Conservation (phyloP, 23 tunicate genomes). For the Diplosoma virens region DNA sequence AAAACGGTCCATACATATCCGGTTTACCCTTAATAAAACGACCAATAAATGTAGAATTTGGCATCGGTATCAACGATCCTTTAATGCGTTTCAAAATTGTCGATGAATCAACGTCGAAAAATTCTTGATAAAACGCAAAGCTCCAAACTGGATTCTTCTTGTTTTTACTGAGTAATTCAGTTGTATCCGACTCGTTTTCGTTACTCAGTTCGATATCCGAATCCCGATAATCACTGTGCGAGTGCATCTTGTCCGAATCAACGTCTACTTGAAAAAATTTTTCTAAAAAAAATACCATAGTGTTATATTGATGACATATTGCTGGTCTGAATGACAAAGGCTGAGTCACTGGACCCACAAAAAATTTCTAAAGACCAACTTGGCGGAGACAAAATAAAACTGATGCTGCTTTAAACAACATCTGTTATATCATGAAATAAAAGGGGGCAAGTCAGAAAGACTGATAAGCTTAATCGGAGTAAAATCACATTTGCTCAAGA, state of each 20-base stretch:
- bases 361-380: too few relatives aligned
- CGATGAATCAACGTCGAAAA: conserved; percentile 81
- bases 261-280: too few relatives aligned
- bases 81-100: conserved; percentile 59
- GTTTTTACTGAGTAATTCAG: conserved; percentile 6
- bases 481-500: too few relatives aligned
- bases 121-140: conserved; percentile 74
- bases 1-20: conserved; percentile 95
- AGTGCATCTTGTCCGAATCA: conserved; percentile 51
- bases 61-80: conserved; percentile 68
- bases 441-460: too few relatives aligned
- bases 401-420: too few relatives aligned
- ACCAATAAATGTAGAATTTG: conserved; percentile 12
- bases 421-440: too few relatives aligned
- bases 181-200: conserved; percentile 25
- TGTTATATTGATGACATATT: too few relatives aligned
- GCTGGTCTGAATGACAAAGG: too few relatives aligned
- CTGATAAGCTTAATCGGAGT: too few relatives aligned
- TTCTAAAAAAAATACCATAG: too few relatives aligned
- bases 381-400: too few relatives aligned
- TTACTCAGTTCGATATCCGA: conserved; percentile 51
- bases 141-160: conserved; percentile 67
- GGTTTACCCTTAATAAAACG: conserved; percentile 71
- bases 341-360: too few relatives aligned
- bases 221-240: conserved; percentile 40